Percentiles rank a stretch among this genome's conserved stretches.
Conservation (phyloP, 2,888 invertebrate species). For the Copidosoma aretas region DNA sequence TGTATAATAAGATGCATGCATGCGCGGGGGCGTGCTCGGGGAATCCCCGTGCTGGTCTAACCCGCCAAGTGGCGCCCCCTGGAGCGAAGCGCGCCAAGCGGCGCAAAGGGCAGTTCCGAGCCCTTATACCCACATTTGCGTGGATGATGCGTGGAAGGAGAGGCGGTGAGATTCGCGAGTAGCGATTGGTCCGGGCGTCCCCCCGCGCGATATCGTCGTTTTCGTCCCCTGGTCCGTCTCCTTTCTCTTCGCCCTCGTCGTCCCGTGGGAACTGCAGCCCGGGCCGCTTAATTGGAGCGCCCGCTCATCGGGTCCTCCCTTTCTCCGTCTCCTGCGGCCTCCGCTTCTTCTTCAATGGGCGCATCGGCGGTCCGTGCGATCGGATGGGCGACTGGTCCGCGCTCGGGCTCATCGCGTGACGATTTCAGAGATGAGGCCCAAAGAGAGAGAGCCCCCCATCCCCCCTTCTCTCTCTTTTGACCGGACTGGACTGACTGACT, state of each 20-base stretch:
- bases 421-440: slow-evolving; percentile 4
- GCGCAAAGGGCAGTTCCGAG: background rate
- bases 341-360: slow-evolving; percentile 6
- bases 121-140: too few species aligned
- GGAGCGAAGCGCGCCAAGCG: slow-evolving; percentile 27
- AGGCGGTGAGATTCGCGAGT: too few species aligned
- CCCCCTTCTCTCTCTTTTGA: background rate
- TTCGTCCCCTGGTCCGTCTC: too few species aligned
- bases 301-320: slow-evolving; percentile 21
- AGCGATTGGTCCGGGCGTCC: background rate
- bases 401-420: slow-evolving; percentile 23
- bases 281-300: slow-evolving; percentile 32
- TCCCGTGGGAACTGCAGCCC: slow-evolving; percentile 43
- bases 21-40: too few species aligned
- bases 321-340: slow-evolving; percentile 4
- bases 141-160: too few species aligned
- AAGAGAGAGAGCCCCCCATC: background rate
- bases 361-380: slow-evolving; percentile 34
- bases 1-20: too few species aligned
- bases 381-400: slow-evolving; percentile 15
- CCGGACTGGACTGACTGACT: too few species aligned
- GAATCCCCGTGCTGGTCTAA: slow-evolving; percentile 22
- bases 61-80: slow-evolving; percentile 60
- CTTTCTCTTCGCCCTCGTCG: background rate
- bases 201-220: background rate